A percentile compares a stretch with the other conserved stretches of the same genome.
These are phyloP conservation scores for Tillus elongatus DNA, from an alignment of 2,888 invertebrate species.

Conservation along the genomic window DNA sequence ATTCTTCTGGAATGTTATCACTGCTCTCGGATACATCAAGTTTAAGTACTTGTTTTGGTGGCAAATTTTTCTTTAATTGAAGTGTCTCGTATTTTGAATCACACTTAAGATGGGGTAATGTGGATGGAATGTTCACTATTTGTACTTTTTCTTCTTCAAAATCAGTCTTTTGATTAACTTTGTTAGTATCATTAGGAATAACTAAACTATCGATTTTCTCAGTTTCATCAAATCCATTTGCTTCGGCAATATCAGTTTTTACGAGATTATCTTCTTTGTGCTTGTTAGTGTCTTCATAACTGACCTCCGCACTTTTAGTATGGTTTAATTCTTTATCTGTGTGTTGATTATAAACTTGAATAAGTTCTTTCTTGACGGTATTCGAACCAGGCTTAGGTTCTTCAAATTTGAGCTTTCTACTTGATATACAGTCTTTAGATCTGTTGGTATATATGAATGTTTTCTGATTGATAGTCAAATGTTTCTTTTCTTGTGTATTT, in stretches of 20 bases:
- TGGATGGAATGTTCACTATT: constrained; percentile 32
- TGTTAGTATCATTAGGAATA: constrained; percentile 5
- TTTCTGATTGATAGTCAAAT: too few relatives aligned
- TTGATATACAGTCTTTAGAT: not conserved
- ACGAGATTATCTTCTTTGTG: too few relatives aligned
- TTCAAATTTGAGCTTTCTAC: too few relatives aligned
- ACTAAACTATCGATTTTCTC: constrained; percentile 9
- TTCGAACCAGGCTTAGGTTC: too few relatives aligned
- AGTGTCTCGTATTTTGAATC: constrained; percentile 34
- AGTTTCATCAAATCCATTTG: not conserved
- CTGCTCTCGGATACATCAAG: constrained; percentile 20
- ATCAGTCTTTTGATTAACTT: constrained; percentile 13
- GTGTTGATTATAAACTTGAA: too few relatives aligned
- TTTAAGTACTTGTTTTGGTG: constrained; percentile 17
- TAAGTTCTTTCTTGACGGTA: too few relatives aligned
- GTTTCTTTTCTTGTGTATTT: constrained; percentile 34
- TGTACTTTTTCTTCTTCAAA: constrained; percentile 24
- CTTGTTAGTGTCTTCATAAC: too few relatives aligned
- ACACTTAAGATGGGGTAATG: constrained; percentile 29
- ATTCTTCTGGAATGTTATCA: not conserved
- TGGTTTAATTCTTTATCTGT: not conserved
- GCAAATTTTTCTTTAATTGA: constrained; percentile 22
- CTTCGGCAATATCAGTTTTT: too few relatives aligned
- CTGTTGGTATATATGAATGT: too few relatives aligned
- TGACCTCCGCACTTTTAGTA: not conserved